Conservation (phyloP, 2,888 invertebrate genomes). For the Odontocerum albicorne region DNA sequence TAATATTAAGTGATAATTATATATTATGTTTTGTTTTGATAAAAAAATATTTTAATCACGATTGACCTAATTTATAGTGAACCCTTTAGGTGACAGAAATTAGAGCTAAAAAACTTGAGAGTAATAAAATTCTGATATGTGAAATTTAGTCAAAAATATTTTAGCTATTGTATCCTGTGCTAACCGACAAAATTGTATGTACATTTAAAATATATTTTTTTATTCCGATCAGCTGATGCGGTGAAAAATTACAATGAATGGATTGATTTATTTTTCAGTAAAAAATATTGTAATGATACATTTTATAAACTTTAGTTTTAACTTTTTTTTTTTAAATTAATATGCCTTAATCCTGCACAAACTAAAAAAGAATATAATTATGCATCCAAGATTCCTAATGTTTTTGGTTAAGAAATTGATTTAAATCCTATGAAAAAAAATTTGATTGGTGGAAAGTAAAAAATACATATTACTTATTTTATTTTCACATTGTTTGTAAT, state of each 20-base stretch:
- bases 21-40: constrained; percentile 21
- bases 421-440: not conserved
- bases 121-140: not conserved
- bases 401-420: too few species aligned
- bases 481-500: too few species aligned
- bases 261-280: not conserved
- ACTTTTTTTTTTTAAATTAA: too few species aligned
- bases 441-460: not conserved
- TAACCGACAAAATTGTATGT: constrained; percentile 1
- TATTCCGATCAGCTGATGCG: constrained; percentile 11
- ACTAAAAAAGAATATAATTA: not conserved
- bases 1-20: constrained; percentile 19
- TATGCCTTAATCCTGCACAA: too few species aligned
- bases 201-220: constrained; percentile 23
- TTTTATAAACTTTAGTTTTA: not conserved
- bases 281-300: not conserved
- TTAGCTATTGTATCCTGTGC: not conserved
- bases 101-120: not conserved
- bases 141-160: constrained; percentile 13
- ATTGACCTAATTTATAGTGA: constrained; percentile 5
- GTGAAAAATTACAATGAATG: constrained; percentile 2
- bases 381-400: not conserved
- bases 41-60: constrained; percentile 12
- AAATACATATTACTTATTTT: not conserved
- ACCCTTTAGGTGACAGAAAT: not conserved